A percentile compares a stretch with the other conserved stretches of the same genome.
phyloP scores from a whole-genome alignment of 1,140 invertebrate species.

The Acyrthosiphon pisum region DNA sequence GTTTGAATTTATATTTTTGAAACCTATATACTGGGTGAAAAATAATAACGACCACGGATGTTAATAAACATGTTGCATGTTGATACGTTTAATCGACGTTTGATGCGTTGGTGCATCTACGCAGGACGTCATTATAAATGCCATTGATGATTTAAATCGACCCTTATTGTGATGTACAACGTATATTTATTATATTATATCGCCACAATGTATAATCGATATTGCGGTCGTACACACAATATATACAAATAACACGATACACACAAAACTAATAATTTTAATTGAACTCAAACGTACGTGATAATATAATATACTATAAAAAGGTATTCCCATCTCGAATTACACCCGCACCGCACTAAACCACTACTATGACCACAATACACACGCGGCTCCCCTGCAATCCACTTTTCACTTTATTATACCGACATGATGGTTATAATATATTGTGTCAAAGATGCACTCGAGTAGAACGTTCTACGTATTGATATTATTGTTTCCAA shows the following conservation, averaged over 20 bases:
- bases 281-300: conserved; percentile 5
- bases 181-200: not conserved
- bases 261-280: conserved; percentile 40
- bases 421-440: not conserved
- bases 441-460: conserved; percentile 11
- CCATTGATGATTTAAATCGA: not conserved
- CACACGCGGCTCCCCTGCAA: not conserved
- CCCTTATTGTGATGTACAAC: not conserved
- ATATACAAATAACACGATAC: conserved; percentile 22
- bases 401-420: conserved; percentile 33
- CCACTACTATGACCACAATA: not conserved
- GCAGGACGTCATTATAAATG: too few relatives aligned
- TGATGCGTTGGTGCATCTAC: too few relatives aligned
- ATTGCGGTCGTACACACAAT: not conserved
- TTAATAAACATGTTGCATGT: not conserved
- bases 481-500: conserved; percentile 29
- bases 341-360: not conserved
- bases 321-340: conserved; percentile 8
- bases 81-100: too few relatives aligned
- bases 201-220: not conserved
- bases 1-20: too few relatives aligned
- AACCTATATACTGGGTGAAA: not conserved
- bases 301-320: conserved; percentile 24
- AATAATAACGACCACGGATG: not conserved
- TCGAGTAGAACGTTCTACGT: conserved; percentile 19